Conservation (phyloP, 1,140 invertebrate species). For the Listronotus oregonensis region DNA sequence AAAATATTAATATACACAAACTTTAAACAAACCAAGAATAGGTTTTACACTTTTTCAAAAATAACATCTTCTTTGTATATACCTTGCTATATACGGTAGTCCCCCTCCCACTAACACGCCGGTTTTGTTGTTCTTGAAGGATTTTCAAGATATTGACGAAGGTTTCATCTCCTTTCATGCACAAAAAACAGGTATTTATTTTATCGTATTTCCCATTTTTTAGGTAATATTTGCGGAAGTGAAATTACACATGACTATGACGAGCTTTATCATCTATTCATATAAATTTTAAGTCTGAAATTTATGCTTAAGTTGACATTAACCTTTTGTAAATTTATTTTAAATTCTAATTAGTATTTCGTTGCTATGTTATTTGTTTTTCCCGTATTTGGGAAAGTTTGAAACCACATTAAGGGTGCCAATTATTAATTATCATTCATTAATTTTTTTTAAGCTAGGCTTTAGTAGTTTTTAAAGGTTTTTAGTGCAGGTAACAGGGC, state of each 20-base stretch:
- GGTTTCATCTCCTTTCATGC: conserved; percentile 5
- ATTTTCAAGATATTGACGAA: conserved; percentile 21
- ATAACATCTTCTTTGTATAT: not conserved
- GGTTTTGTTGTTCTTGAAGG: conserved; percentile 20
- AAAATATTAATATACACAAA: not conserved
- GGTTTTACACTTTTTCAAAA: not conserved
- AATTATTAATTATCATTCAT: not conserved
- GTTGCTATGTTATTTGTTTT: not conserved
- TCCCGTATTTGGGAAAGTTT: conserved; percentile 3
- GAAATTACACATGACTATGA: not conserved
- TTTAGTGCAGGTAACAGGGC: too few relatives aligned
- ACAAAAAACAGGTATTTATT: not conserved
- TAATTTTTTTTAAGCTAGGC: not conserved
- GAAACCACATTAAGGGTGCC: not conserved
- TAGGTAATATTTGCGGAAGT: not conserved
- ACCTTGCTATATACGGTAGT: conserved; percentile 1
- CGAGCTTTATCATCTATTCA: conserved; percentile 1
- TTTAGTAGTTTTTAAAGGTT: too few relatives aligned
- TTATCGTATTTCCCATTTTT: conserved; percentile 19
- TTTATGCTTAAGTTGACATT: not conserved
- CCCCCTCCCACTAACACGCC: conserved; percentile 8
- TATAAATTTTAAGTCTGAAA: not conserved
- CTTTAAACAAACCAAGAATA: too few relatives aligned
- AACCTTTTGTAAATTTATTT: conserved; percentile 2
- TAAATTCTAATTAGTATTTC: not conserved